Evolutionary conservation across 2,113 vertebrate species (phyloP), one percentile per base, ranked within the genome.

Genomic region (Chlorocebus sabaeus): DNA sequence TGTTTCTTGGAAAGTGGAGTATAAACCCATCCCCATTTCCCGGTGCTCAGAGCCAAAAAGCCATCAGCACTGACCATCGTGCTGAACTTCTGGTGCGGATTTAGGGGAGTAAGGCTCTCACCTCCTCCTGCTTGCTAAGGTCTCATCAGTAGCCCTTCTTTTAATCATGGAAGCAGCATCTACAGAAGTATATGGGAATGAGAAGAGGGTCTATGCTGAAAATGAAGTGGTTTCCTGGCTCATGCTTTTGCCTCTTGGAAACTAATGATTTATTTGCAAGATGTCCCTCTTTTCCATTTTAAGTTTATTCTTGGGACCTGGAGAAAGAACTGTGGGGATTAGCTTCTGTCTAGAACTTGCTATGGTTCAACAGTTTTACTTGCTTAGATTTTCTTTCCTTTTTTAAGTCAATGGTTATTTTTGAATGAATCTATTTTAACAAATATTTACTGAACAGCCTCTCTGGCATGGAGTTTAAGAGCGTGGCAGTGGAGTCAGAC

Each of bases 381-480:
- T 90, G 64, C 2, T 35, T 25, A 78, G 50, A 17, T 4, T 78
- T 85, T 78, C 27, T 91, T 75, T 82, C 16, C 30, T 76, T 61
- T 73, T 57, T 35, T 43, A 83, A 68, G 70, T 55, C 72, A 87
- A 38, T 67, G 57, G 79, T 38, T 85, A 40, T 45, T 96, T 90
- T 82, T 89, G 5, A 91, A 64, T 93, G 52, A 12, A 20, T 83
- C 72, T 55, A 22, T n/a, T 83, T 89, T 70, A 64, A 92, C 52
- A 93, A 92, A 89, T 95, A 93, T 93, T 85, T 91, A 93, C 57
- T 30, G 11, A 61, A 32, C 50, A 57, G 59, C 85, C 22, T 95
- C 48, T 75, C 52, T 23, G 32, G 73, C 45, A 0, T 57, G 12
- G 27, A 25, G 30, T 61, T 93, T 40, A 57, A 88, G 78, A 83